Conservation (phyloP, 2,797 vertebrate species). For the Carcharodon carcharias region DNA sequence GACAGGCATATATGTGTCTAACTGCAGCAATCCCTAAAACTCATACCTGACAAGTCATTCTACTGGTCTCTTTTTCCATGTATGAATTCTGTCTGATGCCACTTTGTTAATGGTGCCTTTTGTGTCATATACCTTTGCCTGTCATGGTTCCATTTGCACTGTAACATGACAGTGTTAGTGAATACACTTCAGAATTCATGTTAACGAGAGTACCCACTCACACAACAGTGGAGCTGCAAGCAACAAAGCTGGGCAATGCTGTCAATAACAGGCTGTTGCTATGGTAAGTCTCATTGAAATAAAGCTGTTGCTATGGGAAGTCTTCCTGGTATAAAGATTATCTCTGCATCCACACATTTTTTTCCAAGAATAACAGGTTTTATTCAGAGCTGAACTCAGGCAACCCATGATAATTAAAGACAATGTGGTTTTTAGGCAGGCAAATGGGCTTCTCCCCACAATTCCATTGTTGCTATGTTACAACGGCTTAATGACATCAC, state of each 20-base stretch:
- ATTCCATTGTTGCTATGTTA: neutral
- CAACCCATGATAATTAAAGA: conserved; percentile 6
- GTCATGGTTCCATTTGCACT: neutral
- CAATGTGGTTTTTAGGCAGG: neutral
- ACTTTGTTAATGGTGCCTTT: neutral
- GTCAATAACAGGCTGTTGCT: conserved; percentile 6
- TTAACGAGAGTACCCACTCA: neutral
- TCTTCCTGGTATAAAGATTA: conserved; percentile 19
- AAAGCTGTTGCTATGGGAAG: conserved; percentile 27
- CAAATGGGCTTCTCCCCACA: neutral
- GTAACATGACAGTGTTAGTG: neutral
- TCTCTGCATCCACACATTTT: conserved; percentile 25
- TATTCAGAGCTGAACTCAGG: neutral
- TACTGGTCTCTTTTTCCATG: neutral
- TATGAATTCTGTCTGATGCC: neutral
- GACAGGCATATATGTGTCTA: neutral
- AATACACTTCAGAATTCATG: neutral
- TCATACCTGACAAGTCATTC: neutral
- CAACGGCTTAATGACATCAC: neutral
- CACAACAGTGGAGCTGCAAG: neutral
- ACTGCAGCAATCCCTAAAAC: neutral
- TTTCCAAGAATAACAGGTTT: conserved; percentile 17
- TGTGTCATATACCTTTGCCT: neutral
- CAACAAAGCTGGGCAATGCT: neutral
- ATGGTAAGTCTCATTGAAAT: conserved; percentile 4